Evolutionary conservation across 92 coral and sea anemone genomes (phyloP), one percentile per base, ranked within the genome.

Genomic region (Parazoanthus swiftii): DNA sequence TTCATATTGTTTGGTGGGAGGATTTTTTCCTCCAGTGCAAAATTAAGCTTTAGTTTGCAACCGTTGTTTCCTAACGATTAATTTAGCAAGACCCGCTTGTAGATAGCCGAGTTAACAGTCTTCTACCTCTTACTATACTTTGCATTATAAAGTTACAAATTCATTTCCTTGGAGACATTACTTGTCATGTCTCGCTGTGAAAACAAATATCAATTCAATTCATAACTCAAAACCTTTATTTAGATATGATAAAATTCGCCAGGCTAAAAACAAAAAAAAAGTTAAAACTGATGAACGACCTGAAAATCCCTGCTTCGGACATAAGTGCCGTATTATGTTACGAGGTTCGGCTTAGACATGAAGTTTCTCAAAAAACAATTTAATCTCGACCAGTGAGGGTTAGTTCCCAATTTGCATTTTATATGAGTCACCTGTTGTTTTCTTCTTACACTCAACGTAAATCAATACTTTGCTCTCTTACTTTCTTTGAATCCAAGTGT

Each of bases 61-160:
- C 26, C 3, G 25, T 9, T 63, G 70, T 63, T 63, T 63, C 26
- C 26, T 18, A 21, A 63, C 70, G 25, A 63, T 20, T 63, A 7
- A 4, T 63, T 21, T 63, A 21, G 16, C 15, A 18, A 63, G 5
- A 20, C 26, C n/a, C 16, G 59, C 59, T 54, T 20, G 25, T 63
- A 21, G 26, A 18, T 4, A 54, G 8, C 26, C 14, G 68, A 4
- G n/a, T 14, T 2, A 63, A 21, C n/a, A 63, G 68, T 20, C 25
- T 54, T 29, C 9, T 23, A 63, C 8, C 25, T 23, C 6, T 3
- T 63, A 63, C 8, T 23, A 56, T 18, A 56, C 5, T 26, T 80
- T 80, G 11, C 15, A 29, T 80, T 56, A 80, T 80, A 29, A 80
- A 54, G 85, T 80, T 80, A 39, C 85, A 23, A 58, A 58, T 58